These are phyloP conservation scores for Hybognathus amarus DNA, from an alignment of 2,797 vertebrate species.

Conservation along the genomic window DNA sequence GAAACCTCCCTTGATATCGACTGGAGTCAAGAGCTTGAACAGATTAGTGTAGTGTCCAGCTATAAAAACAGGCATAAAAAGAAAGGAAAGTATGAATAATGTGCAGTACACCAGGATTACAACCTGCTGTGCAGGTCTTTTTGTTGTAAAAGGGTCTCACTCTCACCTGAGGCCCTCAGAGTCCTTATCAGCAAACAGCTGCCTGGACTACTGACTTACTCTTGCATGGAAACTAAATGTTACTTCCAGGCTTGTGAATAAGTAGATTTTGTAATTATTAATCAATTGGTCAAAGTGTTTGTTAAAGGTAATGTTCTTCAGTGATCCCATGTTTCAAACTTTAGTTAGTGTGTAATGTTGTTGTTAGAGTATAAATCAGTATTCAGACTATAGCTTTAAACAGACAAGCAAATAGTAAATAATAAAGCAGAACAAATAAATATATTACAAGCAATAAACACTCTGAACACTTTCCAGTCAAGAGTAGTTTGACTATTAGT, in stretches of 20 bases:
- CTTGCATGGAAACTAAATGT: slow-evolving; percentile 26
- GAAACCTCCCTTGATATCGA: slow-evolving; percentile 53
- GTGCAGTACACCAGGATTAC: slow-evolving; percentile 68
- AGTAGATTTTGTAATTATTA: slow-evolving; percentile 14
- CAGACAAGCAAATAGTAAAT: not conserved
- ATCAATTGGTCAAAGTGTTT: slow-evolving; percentile 24
- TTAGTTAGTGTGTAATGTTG: no score
- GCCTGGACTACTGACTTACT: slow-evolving; percentile 6
- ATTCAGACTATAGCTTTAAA: not conserved
- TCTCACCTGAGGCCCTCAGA: slow-evolving; percentile 47
- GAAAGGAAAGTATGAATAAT: slow-evolving; percentile 79
- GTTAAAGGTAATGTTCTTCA: no score
- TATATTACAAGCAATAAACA: not conserved
- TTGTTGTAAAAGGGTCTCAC: slow-evolving; percentile 59
- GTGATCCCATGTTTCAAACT: no score
- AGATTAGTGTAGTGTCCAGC: slow-evolving; percentile 78
- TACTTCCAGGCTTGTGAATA: slow-evolving; percentile 16
- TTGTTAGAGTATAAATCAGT: no score
- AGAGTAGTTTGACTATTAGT: not conserved
- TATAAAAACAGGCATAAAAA: slow-evolving; percentile 81
- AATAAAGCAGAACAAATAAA: not conserved
- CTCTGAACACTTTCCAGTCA: not conserved
- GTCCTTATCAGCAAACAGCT: slow-evolving; percentile 58
- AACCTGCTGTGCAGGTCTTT: slow-evolving; percentile 61
- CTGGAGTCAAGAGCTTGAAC: slow-evolving; percentile 69